Evolutionary conservation across 1,140 invertebrate genomes (phyloP), one percentile per base, ranked within the genome.

Genomic region (Colletes gigas): DNA sequence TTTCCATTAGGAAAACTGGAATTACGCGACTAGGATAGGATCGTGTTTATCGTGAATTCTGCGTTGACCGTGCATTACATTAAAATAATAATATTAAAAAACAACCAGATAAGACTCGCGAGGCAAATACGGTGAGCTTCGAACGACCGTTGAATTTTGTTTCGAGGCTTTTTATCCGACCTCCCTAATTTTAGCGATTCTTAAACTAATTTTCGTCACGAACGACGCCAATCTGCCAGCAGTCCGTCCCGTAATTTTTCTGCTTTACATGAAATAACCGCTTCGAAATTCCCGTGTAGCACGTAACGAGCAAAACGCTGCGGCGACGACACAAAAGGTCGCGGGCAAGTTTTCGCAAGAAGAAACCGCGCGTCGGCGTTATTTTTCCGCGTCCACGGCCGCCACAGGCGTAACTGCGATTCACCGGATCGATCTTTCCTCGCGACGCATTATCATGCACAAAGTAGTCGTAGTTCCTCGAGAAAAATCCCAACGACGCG

Each of bases 191-290:
- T 52, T 17, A 15, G 17, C 17, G 12, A n/a, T 15, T 30, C 30
- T 62, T 54, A 17, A 55, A 15, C 59, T 65, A 79, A 79, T 79
- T 79, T 73, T 50, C 69, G 77, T 79, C 69, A 79, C 77, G 77
- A 79, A 73, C 19, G 0, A 10, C n/a, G 12, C 41, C 55, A 47
- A 70, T 62, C 67, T 19, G 7, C 30, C 30, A 30, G 30, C 8
- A 39, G 19, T 10, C 41, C 50, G 60, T 73, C 69, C 41, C 69
- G 69, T 57, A 65, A 59, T 78, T 68, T 76, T 52, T 41, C 63
- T 54, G 73, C 47, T 59, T 77, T 47, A 39, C 73, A 65, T 50
- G 41, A 81, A 75, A 69, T 69, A 19, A 63, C 55, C 47, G 47
- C 62, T 62, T 81, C n/a, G 59, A 55, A 69, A 68, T 19, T 14